phyloP scores from a whole-genome alignment of 2,113 vertebrate species.

The Hippopotamus amphibius region DNA sequence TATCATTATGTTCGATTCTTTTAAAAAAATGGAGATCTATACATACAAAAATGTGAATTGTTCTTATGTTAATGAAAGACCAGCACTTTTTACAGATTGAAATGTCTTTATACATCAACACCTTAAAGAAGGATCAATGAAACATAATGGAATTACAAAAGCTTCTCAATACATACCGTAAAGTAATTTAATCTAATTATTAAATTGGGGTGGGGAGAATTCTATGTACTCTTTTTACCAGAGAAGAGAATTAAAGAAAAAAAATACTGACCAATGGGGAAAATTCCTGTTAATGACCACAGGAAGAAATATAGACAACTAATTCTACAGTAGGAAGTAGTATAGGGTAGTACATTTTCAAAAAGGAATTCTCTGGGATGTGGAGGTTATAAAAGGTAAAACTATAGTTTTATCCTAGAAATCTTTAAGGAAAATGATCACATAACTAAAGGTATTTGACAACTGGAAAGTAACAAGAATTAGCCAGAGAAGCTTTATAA shows the following conservation, averaged over 20 bases:
- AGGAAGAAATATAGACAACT: background rate
- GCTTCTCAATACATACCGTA: background rate
- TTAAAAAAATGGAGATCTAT: background rate
- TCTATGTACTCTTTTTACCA: background rate
- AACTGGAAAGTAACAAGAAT: constrained; percentile 40
- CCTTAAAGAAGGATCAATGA: background rate
- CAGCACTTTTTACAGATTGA: background rate
- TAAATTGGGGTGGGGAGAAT: background rate
- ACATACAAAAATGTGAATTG: background rate
- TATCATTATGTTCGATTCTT: background rate
- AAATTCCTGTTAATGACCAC: background rate
- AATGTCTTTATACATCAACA: background rate
- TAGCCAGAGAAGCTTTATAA: constrained; percentile 56
- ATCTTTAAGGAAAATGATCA: constrained; percentile 51
- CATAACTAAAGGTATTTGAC: constrained; percentile 45
- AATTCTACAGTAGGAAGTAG: background rate
- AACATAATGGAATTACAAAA: constrained; percentile 33
- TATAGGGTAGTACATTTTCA: constrained; percentile 25
- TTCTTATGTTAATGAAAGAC: background rate
- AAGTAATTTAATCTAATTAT: constrained; percentile 35
- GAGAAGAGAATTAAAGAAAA: background rate
- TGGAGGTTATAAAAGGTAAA: constrained; percentile 47
- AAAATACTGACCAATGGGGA: background rate
- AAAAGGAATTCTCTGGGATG: constrained; percentile 14
- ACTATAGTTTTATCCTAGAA: constrained; percentile 41